A percentile compares a stretch with the other conserved stretches of the same genome.
These are phyloP conservation scores for Lepus oiostolus DNA, from an alignment of 2,797 vertebrate species.

Conservation along the genomic window DNA sequence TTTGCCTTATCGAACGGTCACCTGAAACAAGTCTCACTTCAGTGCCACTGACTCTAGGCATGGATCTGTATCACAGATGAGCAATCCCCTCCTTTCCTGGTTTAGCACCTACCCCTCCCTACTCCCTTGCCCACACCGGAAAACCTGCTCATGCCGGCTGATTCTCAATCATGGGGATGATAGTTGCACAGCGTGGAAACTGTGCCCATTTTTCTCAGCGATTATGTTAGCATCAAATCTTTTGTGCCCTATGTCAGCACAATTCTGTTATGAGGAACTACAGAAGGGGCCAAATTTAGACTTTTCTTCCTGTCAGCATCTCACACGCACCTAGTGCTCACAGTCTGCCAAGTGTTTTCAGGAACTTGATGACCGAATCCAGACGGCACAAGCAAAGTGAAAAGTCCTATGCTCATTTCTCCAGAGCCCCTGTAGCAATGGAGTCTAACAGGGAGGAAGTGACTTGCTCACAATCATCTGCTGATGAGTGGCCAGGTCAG, in stretches of 20 bases:
- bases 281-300: background rate
- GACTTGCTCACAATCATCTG: conserved; percentile 44
- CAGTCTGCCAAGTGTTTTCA: background rate
- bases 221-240: background rate
- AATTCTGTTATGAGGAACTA: background rate
- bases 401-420: background rate
- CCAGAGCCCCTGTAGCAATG: background rate
- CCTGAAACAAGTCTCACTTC: background rate
- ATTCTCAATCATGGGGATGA: background rate
- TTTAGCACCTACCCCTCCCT: background rate
- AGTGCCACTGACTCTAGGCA: background rate
- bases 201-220: conserved; percentile 4
- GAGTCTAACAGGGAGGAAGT: background rate
- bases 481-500: background rate
- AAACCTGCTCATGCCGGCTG: background rate
- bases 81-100: background rate
- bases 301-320: background rate
- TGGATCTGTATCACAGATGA: background rate
- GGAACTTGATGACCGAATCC: background rate
- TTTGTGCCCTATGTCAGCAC: background rate
- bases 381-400: background rate
- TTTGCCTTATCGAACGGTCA: background rate
- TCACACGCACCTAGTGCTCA: background rate
- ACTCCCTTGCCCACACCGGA: background rate
- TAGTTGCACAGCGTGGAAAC: background rate